phyloP scores from a whole-genome alignment of 2,888 invertebrate genomes.

The Aphelenchoides bicaudatus region DNA sequence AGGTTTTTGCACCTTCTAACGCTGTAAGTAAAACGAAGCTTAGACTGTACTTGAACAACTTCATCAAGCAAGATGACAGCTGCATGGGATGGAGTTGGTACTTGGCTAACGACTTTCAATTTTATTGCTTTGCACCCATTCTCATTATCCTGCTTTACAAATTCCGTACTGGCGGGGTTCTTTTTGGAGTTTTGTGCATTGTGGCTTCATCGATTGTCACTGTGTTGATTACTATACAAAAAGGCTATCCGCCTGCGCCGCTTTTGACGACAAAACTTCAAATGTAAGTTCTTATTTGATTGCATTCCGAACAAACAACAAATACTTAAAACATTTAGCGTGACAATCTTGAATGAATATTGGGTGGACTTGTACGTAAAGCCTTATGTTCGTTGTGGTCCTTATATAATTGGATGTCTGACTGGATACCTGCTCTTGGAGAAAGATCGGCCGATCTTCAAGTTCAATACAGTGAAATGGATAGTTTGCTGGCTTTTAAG shows the following conservation, averaged over 20 bases:
- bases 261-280: conserved; percentile 53
- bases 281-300: conserved; percentile 39
- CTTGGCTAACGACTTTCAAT: conserved; percentile 71
- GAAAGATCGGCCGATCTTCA: conserved; percentile 39
- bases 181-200: conserved; percentile 29
- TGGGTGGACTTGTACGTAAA: conserved; percentile 62
- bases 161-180: conserved; percentile 35
- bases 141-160: conserved; percentile 68
- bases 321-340: conserved; percentile 35
- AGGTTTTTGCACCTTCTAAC: too few relatives aligned
- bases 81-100: conserved; percentile 70
- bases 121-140: conserved; percentile 69
- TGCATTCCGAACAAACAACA: too few relatives aligned
- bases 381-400: conserved; percentile 63
- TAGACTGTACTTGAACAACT: conserved; percentile 61
- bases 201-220: conserved; percentile 37
- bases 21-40: too few relatives aligned
- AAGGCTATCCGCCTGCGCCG: conserved; percentile 58
- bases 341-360: conserved; percentile 50
- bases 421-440: conserved; percentile 62
- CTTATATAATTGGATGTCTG: conserved; percentile 63
- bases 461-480: conserved; percentile 32
- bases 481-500: conserved; percentile 41
- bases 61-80: conserved; percentile 62
- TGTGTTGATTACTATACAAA: conserved; percentile 42